Conservation (phyloP, 2,797 vertebrate genomes). For the Spondyliosoma cantharus region DNA sequence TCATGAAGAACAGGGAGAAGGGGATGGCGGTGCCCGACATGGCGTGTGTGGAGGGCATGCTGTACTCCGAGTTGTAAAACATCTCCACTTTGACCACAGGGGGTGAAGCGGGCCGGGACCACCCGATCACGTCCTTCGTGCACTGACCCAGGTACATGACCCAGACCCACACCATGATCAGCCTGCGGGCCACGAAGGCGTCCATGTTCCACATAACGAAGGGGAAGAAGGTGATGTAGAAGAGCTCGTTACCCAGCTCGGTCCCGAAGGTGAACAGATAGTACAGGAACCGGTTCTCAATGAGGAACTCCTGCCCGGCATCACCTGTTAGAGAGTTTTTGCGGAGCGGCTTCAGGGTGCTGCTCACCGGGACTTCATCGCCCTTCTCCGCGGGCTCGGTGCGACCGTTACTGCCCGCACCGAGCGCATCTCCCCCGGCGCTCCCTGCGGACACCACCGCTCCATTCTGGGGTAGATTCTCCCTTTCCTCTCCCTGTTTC, state of each 20-base stretch:
- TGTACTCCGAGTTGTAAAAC: conserved; percentile 98
- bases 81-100: conserved; percentile 96
- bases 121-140: conserved; percentile 94
- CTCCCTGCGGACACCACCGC: conserved; percentile 11
- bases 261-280: conserved; percentile 94
- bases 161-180: conserved; percentile 95
- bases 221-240: conserved; percentile 96
- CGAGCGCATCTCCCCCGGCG: conserved; percentile 23
- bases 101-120: conserved; percentile 93
- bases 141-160: conserved; percentile 99
- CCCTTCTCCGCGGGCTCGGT: not conserved
- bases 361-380: not conserved
- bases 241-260: conserved; percentile 96
- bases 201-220: conserved; percentile 96
- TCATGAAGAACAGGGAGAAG: conserved; percentile 90
- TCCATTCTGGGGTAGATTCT: conserved; percentile 64
- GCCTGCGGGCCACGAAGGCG: conserved; percentile 87
- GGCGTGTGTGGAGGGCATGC: conserved; percentile 99
- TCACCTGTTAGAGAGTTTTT: conserved; percentile 94
- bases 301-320: conserved; percentile 86
- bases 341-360: conserved; percentile 83
- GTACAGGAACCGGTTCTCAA: conserved; percentile 88
- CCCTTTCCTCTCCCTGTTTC: conserved; percentile 27
- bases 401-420: not conserved
- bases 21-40: conserved; percentile 98